Percentiles rank a stretch among this genome's conserved stretches.
Evolutionary conservation across 2,888 invertebrate genomes (phyloP).

Genomic region (Agrypnus murinus): DNA sequence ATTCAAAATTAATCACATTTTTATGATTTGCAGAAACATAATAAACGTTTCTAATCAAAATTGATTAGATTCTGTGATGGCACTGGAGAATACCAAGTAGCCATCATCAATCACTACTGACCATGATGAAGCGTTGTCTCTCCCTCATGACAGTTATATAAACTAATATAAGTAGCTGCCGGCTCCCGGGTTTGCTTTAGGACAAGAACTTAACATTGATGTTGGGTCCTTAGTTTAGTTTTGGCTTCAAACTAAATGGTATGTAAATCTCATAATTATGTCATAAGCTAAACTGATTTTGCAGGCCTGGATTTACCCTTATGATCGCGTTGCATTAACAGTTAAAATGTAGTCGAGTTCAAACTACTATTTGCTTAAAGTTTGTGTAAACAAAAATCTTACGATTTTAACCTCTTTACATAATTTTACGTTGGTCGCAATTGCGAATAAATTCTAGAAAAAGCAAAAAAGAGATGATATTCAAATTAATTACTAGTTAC

Average conservation of each 20-base stretch:
- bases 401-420: no score
- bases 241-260: conserved; percentile 24
- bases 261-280: conserved; percentile 13
- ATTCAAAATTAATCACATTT: background rate
- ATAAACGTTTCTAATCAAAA: conserved; percentile 38
- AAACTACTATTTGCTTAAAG: no score
- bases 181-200: conserved; percentile 26
- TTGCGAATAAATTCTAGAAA: no score
- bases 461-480: no score
- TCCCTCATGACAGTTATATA: conserved; percentile 58
- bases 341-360: no score
- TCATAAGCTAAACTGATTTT: background rate
- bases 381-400: no score
- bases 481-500: no score
- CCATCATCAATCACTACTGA: conserved; percentile 59
- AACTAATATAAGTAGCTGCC: conserved; percentile 52
- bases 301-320: no score
- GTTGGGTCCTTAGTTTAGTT: background rate
- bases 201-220: conserved; percentile 16
- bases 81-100: conserved; percentile 51
- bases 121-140: conserved; percentile 59
- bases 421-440: no score
- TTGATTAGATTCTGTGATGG: conserved; percentile 44
- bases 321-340: no score
- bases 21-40: conserved; percentile 12